phyloP scores from a whole-genome alignment of 1,140 invertebrate genomes.

The Aporrectodea caliginosa region DNA sequence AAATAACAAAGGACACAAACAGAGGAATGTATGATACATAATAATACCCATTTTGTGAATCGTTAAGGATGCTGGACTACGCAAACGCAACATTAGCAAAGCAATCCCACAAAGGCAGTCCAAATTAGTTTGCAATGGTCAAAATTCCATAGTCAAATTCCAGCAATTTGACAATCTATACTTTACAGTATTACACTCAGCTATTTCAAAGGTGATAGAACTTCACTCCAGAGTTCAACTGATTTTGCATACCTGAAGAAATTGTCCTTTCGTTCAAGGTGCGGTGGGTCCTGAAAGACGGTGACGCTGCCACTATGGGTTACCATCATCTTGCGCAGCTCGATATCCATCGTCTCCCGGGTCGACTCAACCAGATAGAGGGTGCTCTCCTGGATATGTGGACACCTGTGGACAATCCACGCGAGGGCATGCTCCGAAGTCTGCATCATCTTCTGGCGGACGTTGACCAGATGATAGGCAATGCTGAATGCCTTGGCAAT shows the following conservation, averaged over 20 bases:
- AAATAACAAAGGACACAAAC: no score
- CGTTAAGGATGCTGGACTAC: no score
- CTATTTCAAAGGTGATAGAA: no score
- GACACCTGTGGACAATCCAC: slow-evolving; percentile 51
- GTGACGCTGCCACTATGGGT: slow-evolving; percentile 42
- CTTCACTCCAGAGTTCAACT: neutral
- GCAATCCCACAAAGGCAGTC: no score
- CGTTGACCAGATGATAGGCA: slow-evolving; percentile 51
- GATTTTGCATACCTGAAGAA: slow-evolving; percentile 51
- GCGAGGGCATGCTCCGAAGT: slow-evolving; percentile 53
- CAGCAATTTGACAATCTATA: no score
- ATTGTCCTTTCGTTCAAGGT: slow-evolving; percentile 53
- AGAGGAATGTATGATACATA: no score
- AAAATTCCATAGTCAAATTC: no score
- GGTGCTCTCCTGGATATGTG: slow-evolving; percentile 46
- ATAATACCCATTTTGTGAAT: no score
- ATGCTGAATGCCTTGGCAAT: slow-evolving; percentile 53
- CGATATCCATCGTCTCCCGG: slow-evolving; percentile 38
- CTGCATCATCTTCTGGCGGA: slow-evolving; percentile 47
- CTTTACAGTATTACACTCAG: no score
- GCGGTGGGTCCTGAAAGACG: slow-evolving; percentile 41
- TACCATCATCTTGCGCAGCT: slow-evolving; percentile 50
- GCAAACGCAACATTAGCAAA: no score
- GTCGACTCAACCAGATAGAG: slow-evolving; percentile 52
- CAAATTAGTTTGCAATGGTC: no score